Base-by-base conservation (phyloP, 2,888 invertebrate species). In the Epistrophe eligans region DNA sequence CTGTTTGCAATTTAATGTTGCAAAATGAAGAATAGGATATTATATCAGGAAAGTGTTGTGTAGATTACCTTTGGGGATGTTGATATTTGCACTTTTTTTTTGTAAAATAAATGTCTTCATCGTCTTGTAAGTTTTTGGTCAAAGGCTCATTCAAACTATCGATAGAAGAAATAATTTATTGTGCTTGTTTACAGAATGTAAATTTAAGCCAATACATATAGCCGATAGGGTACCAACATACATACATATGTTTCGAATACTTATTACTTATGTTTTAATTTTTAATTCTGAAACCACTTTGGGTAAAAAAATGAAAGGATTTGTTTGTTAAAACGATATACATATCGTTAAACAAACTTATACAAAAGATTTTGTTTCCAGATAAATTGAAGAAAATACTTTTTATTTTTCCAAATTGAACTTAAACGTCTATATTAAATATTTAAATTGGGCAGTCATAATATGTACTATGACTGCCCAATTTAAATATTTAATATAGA, bases 51-150 rank as follows among this genome's bases (percentile, higher is more conserved):
- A n/a, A 55, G 52, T 70, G 38, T 55, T 70, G 52, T 70, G 40
- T n/a, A 55, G 52, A 70, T 70, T 70, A 40, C 70, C 70, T 70
- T 55, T 70, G 55, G 55, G 55, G 40, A 55, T 70, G 55, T 55
- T 70, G 28, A 52, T 55, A 55, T 55, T 70, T 70, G 70, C 35
- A 50, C 32, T 67, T 50, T 70, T 64, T 45, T 28, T n/a, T n/a
- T 17, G 24, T 19, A 11, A 28, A 11, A 28, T 8, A 1, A 7
- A 11, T 24, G 15, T 50, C 50, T 50, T 67, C 17, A n/a, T n/a
- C n/a, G n/a, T n/a, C n/a, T n/a, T 48, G 6, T 8, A 15, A 6
- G 55, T 55, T 38, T 32, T 52, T 38, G 9, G 5, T 24, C 32
- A 50, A 50, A 67, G 2, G 1, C n/a, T 32, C 11, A 38, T 35